phyloP scores from a whole-genome alignment of 1,140 invertebrate genomes.

The Mycetomoellerius zeteki region DNA sequence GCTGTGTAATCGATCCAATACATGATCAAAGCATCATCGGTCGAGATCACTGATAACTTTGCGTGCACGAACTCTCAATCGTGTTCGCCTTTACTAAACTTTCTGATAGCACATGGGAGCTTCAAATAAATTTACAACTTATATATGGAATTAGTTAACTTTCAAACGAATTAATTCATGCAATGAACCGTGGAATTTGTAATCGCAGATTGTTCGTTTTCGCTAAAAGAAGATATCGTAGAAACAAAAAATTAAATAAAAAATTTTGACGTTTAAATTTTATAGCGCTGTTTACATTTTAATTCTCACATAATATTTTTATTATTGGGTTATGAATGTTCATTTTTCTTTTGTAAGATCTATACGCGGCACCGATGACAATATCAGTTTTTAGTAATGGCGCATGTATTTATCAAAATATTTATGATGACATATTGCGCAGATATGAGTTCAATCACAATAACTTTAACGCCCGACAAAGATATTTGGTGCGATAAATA shows the following conservation, averaged over 20 bases:
- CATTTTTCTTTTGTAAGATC: neutral
- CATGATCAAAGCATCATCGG: conserved; percentile 33
- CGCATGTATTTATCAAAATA: neutral
- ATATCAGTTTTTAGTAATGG: conserved; percentile 16
- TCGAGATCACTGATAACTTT: conserved; percentile 37
- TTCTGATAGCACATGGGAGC: neutral
- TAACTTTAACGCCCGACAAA: neutral
- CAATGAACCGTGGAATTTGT: conserved; percentile 1
- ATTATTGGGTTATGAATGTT: neutral
- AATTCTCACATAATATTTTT: neutral
- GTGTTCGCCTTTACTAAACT: conserved; percentile 14
- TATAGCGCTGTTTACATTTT: neutral
- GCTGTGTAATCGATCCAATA: conserved; percentile 65
- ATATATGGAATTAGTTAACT: conserved; percentile 7
- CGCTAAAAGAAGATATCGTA: neutral
- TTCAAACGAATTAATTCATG: neutral
- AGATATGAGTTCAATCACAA: neutral
- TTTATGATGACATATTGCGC: neutral
- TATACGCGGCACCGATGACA: neutral
- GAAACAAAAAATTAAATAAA: neutral
- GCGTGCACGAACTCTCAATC: conserved; percentile 34
- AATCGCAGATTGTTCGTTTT: neutral
- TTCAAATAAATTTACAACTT: conserved; percentile 22
- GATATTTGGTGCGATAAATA: conserved; percentile 1
- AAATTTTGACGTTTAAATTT: neutral